Evolutionary conservation across 2,113 vertebrate species (phyloP), one percentile per base, ranked within the genome.

Genomic region (Camarhynchus parvulus): DNA sequence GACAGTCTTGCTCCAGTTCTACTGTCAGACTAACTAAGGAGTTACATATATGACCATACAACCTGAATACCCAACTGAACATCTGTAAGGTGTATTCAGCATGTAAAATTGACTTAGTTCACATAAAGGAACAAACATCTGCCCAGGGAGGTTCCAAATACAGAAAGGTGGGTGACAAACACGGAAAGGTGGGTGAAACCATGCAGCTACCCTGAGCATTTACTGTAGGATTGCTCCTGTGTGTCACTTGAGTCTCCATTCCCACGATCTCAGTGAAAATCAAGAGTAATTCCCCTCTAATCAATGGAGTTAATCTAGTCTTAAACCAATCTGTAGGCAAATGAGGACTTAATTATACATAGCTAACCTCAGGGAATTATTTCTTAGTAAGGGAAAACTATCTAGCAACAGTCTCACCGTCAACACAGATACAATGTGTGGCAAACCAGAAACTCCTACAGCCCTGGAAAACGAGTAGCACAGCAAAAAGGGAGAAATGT

Each of bases 401-500:
- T 52, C 80, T 35, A 82, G 84, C 77, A 82, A 39, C 62, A 62
- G 52, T 28, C 53, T 50, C 21, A 49, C 61, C 46, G 39, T 56
- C 81, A 56, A 62, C 80, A 89, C 30, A 80, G 74, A 85, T 21
- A 73, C 0, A 70, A 75, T 16, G 23, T 10, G 47, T 50, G 47
- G 91, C 81, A 79, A 91, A 75, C 67, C 50, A 68, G 67, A 39
- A 69, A 87, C 68, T 90, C 89, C 94, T 44, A 63, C 79, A 44
- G 79, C 79, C 75, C 44, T 69, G 87, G 47, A 56, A 94, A 88
- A 64, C 0, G 4, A 78, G 78, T 22, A 80, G 61, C 39, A 35
- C 56, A 72, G 92, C 82, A 90, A 68, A 94, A 91, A 88, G 19
- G 27, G 92, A 73, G 35, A 49, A 77, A 83, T 73, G n/a, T 86